A percentile compares a stretch with the other conserved stretches of the same genome.
Conservation (phyloP, 2,888 invertebrate species). For the Phorcus lineatus region DNA sequence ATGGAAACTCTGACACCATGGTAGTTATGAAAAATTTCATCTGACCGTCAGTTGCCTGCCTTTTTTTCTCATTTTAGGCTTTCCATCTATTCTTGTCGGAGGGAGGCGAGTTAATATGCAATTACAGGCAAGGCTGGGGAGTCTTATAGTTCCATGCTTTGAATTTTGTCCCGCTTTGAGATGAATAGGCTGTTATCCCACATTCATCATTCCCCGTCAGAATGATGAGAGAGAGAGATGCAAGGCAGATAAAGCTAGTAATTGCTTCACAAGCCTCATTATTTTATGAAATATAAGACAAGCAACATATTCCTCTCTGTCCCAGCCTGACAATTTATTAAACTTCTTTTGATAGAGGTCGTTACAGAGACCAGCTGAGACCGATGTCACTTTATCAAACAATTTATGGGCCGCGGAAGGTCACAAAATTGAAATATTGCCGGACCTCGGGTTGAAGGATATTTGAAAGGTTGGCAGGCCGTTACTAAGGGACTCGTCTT, state of each 20-base stretch:
- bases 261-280: conserved; percentile 30
- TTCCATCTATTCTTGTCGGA: conserved; percentile 26
- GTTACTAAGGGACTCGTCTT: not conserved
- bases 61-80: conserved; percentile 23
- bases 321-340: not conserved
- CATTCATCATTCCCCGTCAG: conserved; percentile 22
- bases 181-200: conserved; percentile 18
- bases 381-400: conserved; percentile 10
- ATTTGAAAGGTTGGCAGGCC: conserved; percentile 18
- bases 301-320: conserved; percentile 16
- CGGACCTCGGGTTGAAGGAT: not conserved
- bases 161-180: conserved; percentile 24
- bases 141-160: conserved; percentile 15
- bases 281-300: conserved; percentile 38
- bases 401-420: conserved; percentile 21
- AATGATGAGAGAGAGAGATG: not conserved
- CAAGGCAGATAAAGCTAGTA: conserved; percentile 21
- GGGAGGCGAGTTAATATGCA: conserved; percentile 22
- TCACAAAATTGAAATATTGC: conserved; percentile 27
- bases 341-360: conserved; percentile 18
- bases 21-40: conserved; percentile 20
- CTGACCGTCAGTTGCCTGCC: not conserved
- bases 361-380: not conserved
- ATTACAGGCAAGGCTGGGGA: not conserved
- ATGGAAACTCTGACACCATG: not conserved